These are phyloP conservation scores for Sebastolobus alascanus DNA, from an alignment of 2,797 vertebrate species.

Conservation along the genomic window DNA sequence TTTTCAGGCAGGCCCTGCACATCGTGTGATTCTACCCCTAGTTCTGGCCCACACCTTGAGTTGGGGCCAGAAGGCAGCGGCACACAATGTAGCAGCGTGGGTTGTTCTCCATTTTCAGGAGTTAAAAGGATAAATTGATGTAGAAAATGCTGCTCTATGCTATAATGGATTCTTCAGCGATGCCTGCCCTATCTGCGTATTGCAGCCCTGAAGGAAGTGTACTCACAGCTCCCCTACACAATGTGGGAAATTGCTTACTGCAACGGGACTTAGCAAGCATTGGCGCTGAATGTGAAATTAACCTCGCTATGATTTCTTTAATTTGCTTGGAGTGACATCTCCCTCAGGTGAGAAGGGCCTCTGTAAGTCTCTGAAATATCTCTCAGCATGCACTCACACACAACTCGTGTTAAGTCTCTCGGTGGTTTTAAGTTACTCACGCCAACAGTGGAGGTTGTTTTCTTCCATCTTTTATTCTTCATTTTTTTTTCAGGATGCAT, in stretches of 20 bases:
- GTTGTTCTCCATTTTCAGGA: conserved; percentile 80
- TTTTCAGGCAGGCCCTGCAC: conserved; percentile 52
- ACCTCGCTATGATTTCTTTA: conserved; percentile 84
- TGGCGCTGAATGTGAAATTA: conserved; percentile 83
- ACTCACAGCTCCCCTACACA: conserved; percentile 80
- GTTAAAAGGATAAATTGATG: conserved; percentile 84
- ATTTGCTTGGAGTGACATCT: conserved; percentile 83
- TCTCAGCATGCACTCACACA: conserved; percentile 34
- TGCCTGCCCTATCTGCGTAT: conserved; percentile 83
- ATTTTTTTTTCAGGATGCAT: conserved; percentile 11
- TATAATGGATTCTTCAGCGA: conserved; percentile 84
- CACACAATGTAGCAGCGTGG: conserved; percentile 75
- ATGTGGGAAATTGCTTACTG: conserved; percentile 86
- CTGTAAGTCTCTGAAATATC: conserved; percentile 65
- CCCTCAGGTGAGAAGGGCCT: conserved; percentile 69
- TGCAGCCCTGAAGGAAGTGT: conserved; percentile 85
- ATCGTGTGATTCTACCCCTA: conserved; percentile 61
- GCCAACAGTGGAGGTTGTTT: conserved; percentile 23
- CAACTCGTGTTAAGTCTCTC: conserved; percentile 34
- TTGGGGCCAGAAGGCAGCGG: conserved; percentile 72
- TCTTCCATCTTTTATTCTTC: not conserved
- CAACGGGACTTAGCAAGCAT: conserved; percentile 79
- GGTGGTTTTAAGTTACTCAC: conserved; percentile 37
- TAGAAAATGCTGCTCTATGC: conserved; percentile 78
- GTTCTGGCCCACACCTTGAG: conserved; percentile 79